Evolutionary conservation across 2,113 vertebrate species (phyloP).

Genomic region (Lagopus muta): DNA sequence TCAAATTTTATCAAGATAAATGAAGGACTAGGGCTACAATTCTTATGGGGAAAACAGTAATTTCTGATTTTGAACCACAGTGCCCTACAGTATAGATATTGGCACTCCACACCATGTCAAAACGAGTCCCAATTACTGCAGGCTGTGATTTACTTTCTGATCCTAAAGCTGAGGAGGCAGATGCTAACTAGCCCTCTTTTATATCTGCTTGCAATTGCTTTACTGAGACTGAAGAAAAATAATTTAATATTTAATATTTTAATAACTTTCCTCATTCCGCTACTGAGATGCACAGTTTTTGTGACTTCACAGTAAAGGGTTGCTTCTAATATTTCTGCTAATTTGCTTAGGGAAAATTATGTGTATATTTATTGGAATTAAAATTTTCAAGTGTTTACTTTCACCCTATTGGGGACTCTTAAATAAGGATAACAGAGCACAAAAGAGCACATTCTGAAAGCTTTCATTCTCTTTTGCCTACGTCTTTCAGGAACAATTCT

Average conservation of each 20-base stretch:
- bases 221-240: neutral
- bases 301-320: neutral
- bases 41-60: neutral
- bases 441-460: neutral
- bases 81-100: neutral
- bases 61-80: neutral
- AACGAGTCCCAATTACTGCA: neutral
- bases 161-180: neutral
- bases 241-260: neutral
- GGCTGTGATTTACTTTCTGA: neutral
- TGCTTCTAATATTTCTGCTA: neutral
- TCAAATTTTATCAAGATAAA: constrained; percentile 33
- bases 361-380: constrained; percentile 24
- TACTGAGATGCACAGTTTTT: neutral
- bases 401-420: neutral
- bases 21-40: neutral
- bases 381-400: neutral
- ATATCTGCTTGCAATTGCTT: neutral
- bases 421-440: neutral
- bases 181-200: neutral
- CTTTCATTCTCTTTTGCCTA: neutral
- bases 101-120: neutral
- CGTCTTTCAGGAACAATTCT: neutral
- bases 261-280: neutral
- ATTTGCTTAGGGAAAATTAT: constrained; percentile 39